Percentiles rank a stretch among this genome's conserved stretches.
phyloP scores from a whole-genome alignment of 1,140 invertebrate species.

The Drosophila pandora region DNA sequence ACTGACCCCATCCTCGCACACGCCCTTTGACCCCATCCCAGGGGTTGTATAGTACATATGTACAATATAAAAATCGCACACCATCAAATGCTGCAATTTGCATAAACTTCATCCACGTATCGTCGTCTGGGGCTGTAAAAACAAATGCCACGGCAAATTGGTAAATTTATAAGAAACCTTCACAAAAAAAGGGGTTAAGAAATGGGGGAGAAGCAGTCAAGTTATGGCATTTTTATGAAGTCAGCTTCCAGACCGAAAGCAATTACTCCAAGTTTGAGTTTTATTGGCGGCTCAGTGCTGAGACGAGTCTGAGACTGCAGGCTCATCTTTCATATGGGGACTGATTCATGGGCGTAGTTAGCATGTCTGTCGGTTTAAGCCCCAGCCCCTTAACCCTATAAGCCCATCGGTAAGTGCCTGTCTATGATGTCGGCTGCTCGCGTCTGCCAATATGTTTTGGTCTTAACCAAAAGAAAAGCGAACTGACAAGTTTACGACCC shows the following conservation, averaged over 20 bases:
- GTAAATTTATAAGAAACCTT: constrained; percentile 55
- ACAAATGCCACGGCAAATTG: constrained; percentile 66
- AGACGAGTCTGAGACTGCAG: constrained; percentile 20
- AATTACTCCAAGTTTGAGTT: constrained; percentile 70
- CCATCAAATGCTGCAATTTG: constrained; percentile 63
- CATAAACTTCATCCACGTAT: constrained; percentile 54
- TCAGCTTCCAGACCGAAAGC: constrained; percentile 35
- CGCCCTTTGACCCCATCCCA: not conserved
- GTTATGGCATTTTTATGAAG: constrained; percentile 72
- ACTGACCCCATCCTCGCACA: constrained; percentile 1
- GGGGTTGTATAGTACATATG: no score
- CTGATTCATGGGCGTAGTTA: constrained; percentile 69
- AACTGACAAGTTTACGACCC: constrained; percentile 65
- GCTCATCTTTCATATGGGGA: constrained; percentile 30
- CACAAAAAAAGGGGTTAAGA: constrained; percentile 14
- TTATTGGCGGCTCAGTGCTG: constrained; percentile 48
- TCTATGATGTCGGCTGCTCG: constrained; percentile 50
- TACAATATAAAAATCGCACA: constrained; percentile 49
- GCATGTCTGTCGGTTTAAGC: constrained; percentile 47
- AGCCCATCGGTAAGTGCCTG: constrained; percentile 33
- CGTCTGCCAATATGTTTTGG: constrained; percentile 58
- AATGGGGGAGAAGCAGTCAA: constrained; percentile 13
- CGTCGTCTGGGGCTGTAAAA: constrained; percentile 60
- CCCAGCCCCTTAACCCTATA: constrained; percentile 22
- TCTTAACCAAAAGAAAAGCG: constrained; percentile 37